Percentiles rank a stretch among this genome's conserved stretches.
Evolutionary conservation across 2,113 vertebrate genomes (phyloP).

Genomic region (Sakesphorus luctuosus): DNA sequence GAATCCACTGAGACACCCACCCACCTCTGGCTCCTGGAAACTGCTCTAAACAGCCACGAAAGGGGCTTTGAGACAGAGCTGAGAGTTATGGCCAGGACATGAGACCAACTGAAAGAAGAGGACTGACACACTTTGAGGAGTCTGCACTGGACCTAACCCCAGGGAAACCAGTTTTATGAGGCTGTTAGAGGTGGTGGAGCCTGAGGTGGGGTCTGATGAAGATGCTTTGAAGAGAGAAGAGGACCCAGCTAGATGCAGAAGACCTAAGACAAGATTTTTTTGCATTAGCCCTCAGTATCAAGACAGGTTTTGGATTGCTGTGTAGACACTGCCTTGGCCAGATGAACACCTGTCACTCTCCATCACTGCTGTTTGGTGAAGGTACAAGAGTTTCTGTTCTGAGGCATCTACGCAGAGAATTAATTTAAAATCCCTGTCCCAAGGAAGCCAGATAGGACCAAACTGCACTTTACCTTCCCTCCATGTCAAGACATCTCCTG

Average conservation of each 20-base stretch:
- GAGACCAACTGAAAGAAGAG: background rate
- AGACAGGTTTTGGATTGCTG: background rate
- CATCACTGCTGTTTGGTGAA: background rate
- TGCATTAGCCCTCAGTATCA: slow-evolving; percentile 8
- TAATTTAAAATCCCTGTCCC: background rate
- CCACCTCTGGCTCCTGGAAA: background rate
- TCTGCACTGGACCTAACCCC: background rate
- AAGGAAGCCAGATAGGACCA: background rate
- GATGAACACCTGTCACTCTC: background rate
- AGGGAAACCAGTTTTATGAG: background rate
- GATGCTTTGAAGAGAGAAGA: background rate
- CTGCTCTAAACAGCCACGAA: background rate
- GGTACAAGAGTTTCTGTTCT: slow-evolving; percentile 37
- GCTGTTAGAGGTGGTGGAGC: background rate
- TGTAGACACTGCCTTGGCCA: background rate
- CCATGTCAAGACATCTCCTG: slow-evolving; percentile 96
- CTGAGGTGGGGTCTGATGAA: background rate
- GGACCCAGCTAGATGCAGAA: background rate
- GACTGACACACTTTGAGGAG: background rate
- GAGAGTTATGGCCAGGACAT: background rate
- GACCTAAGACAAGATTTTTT: background rate
- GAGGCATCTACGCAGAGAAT: background rate
- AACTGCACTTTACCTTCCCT: slow-evolving; percentile 85
- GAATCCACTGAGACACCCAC: background rate
- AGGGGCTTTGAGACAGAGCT: background rate